These are phyloP conservation scores for Drosophila sp. DNA, from an alignment of 1,140 invertebrate species.

Conservation along the genomic window DNA sequence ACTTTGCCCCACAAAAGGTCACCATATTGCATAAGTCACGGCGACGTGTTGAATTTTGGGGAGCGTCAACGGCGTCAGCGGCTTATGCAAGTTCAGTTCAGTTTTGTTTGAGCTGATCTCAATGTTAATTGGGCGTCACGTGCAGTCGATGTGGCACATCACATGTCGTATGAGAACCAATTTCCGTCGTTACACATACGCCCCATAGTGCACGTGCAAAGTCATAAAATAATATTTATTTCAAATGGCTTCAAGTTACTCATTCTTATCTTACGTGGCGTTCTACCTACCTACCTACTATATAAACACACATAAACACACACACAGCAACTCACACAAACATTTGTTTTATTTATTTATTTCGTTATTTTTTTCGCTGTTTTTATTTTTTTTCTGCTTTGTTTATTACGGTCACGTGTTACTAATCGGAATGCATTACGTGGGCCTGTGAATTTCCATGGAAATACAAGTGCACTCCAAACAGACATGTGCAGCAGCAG, in stretches of 20 bases:
- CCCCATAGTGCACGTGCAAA: constrained; percentile 55
- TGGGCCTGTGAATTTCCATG: constrained; percentile 61
- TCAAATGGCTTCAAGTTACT: constrained; percentile 30
- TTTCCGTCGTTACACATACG: constrained; percentile 46
- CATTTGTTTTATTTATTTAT: constrained; percentile 31
- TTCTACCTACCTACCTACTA: too few relatives aligned
- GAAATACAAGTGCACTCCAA: constrained; percentile 53
- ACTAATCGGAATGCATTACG: constrained; percentile 61
- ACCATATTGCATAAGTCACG: constrained; percentile 36
- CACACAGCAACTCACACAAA: constrained; percentile 33
- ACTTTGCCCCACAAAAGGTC: constrained; percentile 54
- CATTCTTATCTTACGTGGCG: constrained; percentile 25
- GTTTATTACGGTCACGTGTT: constrained; percentile 61
- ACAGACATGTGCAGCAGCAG: constrained; percentile 14
- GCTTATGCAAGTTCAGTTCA: constrained; percentile 34
- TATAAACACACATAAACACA: neutral
- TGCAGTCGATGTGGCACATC: constrained; percentile 41
- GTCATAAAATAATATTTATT: constrained; percentile 22
- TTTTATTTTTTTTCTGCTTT: constrained; percentile 36
- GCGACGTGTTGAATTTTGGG: neutral
- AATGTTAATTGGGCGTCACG: constrained; percentile 50
- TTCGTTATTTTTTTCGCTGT: constrained; percentile 7
- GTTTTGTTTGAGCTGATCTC: constrained; percentile 36
- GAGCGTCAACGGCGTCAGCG: too few relatives aligned
- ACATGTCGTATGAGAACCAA: constrained; percentile 30